phyloP scores from a whole-genome alignment of 1,140 invertebrate genomes.

The Chionoecetes opilio region DNA sequence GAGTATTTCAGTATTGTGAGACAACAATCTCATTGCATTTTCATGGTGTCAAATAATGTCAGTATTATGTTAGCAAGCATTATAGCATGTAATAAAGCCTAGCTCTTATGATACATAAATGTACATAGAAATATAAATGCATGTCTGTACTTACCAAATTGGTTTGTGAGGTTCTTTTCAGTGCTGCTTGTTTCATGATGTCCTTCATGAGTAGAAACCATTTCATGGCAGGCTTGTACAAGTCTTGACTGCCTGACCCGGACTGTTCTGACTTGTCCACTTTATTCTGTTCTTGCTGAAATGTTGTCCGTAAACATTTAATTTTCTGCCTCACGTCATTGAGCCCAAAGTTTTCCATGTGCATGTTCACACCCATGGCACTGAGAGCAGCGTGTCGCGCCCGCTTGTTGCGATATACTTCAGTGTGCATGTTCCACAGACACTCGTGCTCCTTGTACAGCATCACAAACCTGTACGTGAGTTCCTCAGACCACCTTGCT shows the following conservation, averaged over 20 bases:
- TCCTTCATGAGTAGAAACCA: conserved; percentile 32
- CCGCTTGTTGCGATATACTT: conserved; percentile 40
- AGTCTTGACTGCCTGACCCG: conserved; percentile 22
- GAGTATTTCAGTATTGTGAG: too few relatives aligned
- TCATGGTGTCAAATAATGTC: not conserved
- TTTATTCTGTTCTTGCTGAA: conserved; percentile 64
- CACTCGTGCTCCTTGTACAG: conserved; percentile 59
- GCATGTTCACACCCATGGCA: conserved; percentile 36
- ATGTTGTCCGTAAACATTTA: conserved; percentile 60
- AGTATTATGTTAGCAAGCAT: not conserved
- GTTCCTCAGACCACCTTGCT: conserved; percentile 56
- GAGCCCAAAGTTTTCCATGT: conserved; percentile 52
- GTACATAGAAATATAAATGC: conserved; percentile 10
- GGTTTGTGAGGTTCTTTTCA: conserved; percentile 47
- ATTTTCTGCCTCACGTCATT: conserved; percentile 65
- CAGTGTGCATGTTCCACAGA: conserved; percentile 32
- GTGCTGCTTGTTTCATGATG: conserved; percentile 52
- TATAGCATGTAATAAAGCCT: not conserved
- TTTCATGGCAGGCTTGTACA: too few relatives aligned
- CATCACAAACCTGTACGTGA: conserved; percentile 55
- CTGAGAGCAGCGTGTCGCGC: conserved; percentile 44
- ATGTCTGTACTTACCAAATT: conserved; percentile 54
- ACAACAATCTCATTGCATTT: too few relatives aligned
- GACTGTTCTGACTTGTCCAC: conserved; percentile 43
- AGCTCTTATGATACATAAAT: not conserved